Conservation (phyloP, 2,888 invertebrate genomes). For the Amblyjoppa fuscipennis region DNA sequence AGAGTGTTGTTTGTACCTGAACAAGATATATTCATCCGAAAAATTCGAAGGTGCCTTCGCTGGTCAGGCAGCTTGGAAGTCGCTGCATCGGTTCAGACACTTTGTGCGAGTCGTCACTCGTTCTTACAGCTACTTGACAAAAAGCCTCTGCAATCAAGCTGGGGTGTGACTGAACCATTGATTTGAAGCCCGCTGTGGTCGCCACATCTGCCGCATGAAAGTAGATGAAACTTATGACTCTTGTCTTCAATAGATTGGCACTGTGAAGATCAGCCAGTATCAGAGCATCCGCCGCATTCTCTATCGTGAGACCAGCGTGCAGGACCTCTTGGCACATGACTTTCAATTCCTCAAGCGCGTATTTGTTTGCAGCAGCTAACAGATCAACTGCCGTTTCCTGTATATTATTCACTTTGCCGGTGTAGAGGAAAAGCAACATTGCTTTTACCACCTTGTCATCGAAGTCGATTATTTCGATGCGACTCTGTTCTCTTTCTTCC, state of each 20-base stretch:
- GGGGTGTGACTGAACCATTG: too few species aligned
- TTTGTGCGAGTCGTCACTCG: too few species aligned
- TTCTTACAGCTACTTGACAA: too few species aligned
- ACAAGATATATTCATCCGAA: too few species aligned
- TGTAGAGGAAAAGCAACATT: constrained; percentile 99
- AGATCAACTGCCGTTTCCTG: constrained; percentile 87
- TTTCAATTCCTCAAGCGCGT: constrained; percentile 89
- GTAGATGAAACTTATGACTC: too few species aligned
- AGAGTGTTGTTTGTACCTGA: too few species aligned
- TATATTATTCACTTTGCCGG: constrained; percentile 92
- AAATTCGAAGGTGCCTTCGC: too few species aligned
- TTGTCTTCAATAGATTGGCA: constrained; percentile 38
- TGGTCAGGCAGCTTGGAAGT: too few species aligned
- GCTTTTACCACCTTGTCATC: constrained; percentile 99
- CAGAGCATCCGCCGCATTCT: constrained; percentile 98
- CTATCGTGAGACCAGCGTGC: constrained; percentile 95
- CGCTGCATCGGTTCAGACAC: too few species aligned
- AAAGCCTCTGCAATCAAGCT: too few species aligned
- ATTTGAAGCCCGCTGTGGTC: too few species aligned
- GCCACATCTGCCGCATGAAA: too few species aligned
- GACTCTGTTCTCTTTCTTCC: constrained; percentile 98
- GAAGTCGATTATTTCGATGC: constrained; percentile 98
- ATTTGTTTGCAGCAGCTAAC: constrained; percentile 97
- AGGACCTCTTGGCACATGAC: constrained; percentile 99
- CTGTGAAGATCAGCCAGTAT: constrained; percentile 98